Conservation (phyloP, 2,888 invertebrate genomes). For the Leptarthrus brevirostris region DNA sequence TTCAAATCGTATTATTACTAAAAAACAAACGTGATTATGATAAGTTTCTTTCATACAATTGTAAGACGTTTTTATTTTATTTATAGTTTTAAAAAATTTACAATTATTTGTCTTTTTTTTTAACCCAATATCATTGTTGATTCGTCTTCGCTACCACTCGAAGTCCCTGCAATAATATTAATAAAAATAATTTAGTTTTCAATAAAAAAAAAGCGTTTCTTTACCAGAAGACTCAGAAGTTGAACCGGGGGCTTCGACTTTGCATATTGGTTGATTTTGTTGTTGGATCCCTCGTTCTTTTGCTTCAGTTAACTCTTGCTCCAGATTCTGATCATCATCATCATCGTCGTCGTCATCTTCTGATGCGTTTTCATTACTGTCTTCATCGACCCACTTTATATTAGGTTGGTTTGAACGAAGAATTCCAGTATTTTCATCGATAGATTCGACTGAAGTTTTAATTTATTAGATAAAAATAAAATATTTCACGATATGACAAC, state of each 20-base stretch:
- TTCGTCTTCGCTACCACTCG: slow-evolving; percentile 60
- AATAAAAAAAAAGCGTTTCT: too few relatives aligned
- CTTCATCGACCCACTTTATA: slow-evolving; percentile 57
- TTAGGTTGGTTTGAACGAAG: slow-evolving; percentile 48
- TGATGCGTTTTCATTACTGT: too few relatives aligned
- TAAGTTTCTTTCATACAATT: slow-evolving; percentile 4
- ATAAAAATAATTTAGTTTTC: slow-evolving; percentile 42
- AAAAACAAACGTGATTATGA: too few relatives aligned
- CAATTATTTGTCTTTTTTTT: slow-evolving; percentile 10
- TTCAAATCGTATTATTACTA: too few relatives aligned
- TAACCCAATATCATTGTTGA: slow-evolving; percentile 55
- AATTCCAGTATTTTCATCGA: slow-evolving; percentile 23
- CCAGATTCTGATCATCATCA: slow-evolving; percentile 54
- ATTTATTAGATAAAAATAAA: neutral
- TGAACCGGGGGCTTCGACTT: neutral
- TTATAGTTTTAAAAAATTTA: slow-evolving; percentile 1
- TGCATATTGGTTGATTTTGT: slow-evolving; percentile 11
- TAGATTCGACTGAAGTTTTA: neutral
- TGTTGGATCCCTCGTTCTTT: neutral
- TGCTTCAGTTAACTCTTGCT: neutral
- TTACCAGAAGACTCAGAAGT: too few relatives aligned
- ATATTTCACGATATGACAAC: neutral
- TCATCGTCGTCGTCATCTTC: slow-evolving; percentile 21
- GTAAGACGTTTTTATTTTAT: slow-evolving; percentile 19
- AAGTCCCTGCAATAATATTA: slow-evolving; percentile 50